Evolutionary conservation across 2,888 invertebrate species (phyloP), one percentile per base, ranked within the genome.

Genomic region (Labia minor): DNA sequence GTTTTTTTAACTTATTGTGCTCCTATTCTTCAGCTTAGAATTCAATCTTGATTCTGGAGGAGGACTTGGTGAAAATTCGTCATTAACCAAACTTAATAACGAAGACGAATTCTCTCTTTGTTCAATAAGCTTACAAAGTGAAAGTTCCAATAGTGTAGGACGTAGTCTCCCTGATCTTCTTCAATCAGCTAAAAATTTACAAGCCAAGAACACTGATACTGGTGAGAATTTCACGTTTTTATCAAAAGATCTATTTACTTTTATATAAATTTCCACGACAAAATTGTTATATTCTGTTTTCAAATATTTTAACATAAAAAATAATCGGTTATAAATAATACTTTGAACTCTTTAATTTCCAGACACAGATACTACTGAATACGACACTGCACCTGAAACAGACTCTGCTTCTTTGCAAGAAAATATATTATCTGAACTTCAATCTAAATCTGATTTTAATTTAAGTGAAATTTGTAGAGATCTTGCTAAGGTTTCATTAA

Each of bases 331-430:
- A n/a, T n/a, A n/a, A n/a, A 6, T 26, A 26, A 26, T 26, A 26
- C 26, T 26, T 6, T 26, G 8, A n/a, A n/a, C n/a, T n/a, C 37
- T 14, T 67, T 18, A 37, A 67, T 37, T 65, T 37, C 18, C 70
- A 68, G 70, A 71, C 62, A 71, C 71, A 37, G 71, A 71, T 61
- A 69, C 69, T 20, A 67, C 70, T 14, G 71, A 71, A 18, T 71
- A 71, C 64, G 70, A 71, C 37, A 71, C 71, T 66, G 71, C 71
- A 37, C 67, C 67, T 11, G 71, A 71, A 20, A 67, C 70, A 4
- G 69, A 68, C 21, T 62, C 66, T 33, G 49, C 49, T n/a, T 49
- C 49, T 16, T 10, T 49, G 2, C 67, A 61, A 18, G 67, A 65
- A 37, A 26, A 6, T 26, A 3, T 8, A 26, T 26, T 26, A 6